Conservation (phyloP, 1,140 invertebrate genomes). For the Ruditapes philippinarum region DNA sequence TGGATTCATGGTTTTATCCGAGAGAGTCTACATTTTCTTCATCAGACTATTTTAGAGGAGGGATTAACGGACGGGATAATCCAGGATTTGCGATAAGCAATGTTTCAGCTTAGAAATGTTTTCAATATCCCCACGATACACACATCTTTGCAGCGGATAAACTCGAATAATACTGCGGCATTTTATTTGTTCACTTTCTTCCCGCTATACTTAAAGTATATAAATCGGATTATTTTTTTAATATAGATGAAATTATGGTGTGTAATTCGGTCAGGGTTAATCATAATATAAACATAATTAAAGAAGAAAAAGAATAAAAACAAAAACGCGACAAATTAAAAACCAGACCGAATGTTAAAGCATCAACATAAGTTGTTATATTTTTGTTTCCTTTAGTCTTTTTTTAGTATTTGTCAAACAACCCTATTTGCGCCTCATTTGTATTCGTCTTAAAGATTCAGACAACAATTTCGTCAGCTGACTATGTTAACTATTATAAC, state of each 20-base stretch:
- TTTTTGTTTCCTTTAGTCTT: too few relatives aligned
- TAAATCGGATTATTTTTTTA: constrained; percentile 55
- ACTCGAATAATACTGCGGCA: background rate
- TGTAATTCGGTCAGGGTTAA: background rate
- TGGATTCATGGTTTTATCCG: too few relatives aligned
- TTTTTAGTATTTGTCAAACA: too few relatives aligned
- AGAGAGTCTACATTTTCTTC: too few relatives aligned
- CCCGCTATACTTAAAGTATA: background rate
- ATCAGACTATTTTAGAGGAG: background rate
- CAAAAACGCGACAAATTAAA: background rate
- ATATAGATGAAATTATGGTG: background rate
- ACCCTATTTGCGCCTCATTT: background rate
- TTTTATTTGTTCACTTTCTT: background rate
- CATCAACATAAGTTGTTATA: too few relatives aligned
- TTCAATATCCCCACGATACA: background rate
- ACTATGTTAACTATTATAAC: too few relatives aligned
- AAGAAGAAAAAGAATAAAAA: background rate
- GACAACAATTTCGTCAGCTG: constrained; percentile 9
- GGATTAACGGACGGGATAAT: constrained; percentile 18
- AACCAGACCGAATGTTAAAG: background rate
- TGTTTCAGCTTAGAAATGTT: constrained; percentile 19
- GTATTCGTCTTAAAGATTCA: background rate
- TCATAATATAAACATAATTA: background rate
- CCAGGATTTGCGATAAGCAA: constrained; percentile 20
- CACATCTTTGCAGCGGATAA: background rate